Conservation (phyloP, 2,888 invertebrate genomes). For the Ochlodes sylvanus region DNA sequence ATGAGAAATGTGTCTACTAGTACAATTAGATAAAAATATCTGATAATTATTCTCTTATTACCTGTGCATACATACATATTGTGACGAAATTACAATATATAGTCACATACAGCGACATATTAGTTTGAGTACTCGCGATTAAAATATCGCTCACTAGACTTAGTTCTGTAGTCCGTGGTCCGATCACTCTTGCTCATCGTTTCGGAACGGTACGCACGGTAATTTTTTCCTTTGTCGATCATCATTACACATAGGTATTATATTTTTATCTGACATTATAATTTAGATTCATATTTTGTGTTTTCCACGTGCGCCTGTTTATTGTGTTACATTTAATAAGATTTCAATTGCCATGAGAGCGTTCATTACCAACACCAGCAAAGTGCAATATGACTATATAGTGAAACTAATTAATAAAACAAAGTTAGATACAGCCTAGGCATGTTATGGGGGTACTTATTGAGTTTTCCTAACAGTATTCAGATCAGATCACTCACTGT, state of each 20-base stretch:
- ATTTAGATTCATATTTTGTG: constrained; percentile 23
- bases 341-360: too few relatives aligned
- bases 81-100: too few relatives aligned
- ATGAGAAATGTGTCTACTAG: neutral
- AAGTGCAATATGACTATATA: neutral
- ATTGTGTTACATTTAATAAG: neutral
- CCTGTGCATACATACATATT: neutral
- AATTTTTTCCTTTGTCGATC: constrained; percentile 44
- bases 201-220: constrained; percentile 49
- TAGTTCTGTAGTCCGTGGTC: constrained; percentile 33
- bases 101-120: too few relatives aligned
- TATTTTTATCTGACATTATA: constrained; percentile 21
- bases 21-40: constrained; percentile 5
- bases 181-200: constrained; percentile 44
- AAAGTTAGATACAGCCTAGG: neutral
- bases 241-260: constrained; percentile 40
- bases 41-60: neutral
- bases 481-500: too few relatives aligned
- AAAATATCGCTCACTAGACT: constrained; percentile 35
- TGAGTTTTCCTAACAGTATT: too few relatives aligned
- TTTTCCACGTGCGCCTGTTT: neutral
- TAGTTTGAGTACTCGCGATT: neutral
- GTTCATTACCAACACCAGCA: too few relatives aligned
- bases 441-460: neutral
- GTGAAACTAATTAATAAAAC: neutral